These are phyloP conservation scores for Collichthys lucidus DNA, from an alignment of 2,113 vertebrate species.

Conservation along the genomic window DNA sequence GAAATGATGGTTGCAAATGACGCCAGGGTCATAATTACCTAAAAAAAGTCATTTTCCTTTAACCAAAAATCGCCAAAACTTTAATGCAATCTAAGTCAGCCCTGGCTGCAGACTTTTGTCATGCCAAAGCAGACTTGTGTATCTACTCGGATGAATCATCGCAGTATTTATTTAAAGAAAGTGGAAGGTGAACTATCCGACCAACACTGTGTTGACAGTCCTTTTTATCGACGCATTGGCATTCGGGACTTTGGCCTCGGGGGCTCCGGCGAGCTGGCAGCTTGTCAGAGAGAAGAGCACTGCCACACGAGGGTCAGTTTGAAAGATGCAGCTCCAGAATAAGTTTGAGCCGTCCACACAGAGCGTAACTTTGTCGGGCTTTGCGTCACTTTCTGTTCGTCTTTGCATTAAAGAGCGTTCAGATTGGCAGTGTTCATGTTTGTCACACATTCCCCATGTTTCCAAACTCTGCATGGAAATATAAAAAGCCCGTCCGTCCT, in stretches of 20 bases:
- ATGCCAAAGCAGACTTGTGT: too few relatives aligned
- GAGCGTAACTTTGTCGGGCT: not conserved
- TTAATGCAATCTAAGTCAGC: too few relatives aligned
- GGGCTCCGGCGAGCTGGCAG: not conserved
- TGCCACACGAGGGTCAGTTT: not conserved
- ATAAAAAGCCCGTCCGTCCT: constrained; percentile 28
- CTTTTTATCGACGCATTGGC: not conserved
- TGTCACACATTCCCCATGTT: constrained; percentile 6
- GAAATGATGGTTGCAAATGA: too few relatives aligned
- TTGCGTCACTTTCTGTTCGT: too few relatives aligned
- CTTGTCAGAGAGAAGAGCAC: constrained; percentile 11
- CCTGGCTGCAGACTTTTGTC: not conserved
- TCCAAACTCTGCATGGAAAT: constrained; percentile 20
- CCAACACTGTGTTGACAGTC: not conserved
- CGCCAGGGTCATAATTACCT: too few relatives aligned
- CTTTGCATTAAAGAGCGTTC: not conserved
- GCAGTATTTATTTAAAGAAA: constrained; percentile 8
- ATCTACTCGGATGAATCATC: not conserved
- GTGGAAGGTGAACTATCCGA: not conserved
- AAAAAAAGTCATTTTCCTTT: not conserved
- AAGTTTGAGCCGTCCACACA: not conserved
- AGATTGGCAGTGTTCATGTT: not conserved
- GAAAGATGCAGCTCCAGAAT: not conserved
- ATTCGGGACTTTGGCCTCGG: not conserved
- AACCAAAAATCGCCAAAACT: not conserved